phyloP scores from a whole-genome alignment of 2,888 invertebrate genomes.

The Blastobasis lacticolella region DNA sequence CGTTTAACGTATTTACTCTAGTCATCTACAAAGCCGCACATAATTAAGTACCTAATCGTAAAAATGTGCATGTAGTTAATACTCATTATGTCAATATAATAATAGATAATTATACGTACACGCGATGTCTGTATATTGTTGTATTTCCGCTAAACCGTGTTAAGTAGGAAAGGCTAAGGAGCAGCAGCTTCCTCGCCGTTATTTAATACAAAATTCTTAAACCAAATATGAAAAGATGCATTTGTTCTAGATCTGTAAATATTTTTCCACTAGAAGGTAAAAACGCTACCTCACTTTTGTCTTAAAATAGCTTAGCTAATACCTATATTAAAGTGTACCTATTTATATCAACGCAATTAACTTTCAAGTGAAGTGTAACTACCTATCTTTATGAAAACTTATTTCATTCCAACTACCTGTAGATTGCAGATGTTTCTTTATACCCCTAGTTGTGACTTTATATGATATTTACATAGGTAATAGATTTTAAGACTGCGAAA shows the following conservation, averaged over 20 bases:
- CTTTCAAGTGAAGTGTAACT: slow-evolving; percentile 3
- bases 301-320: slow-evolving; percentile 65
- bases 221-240: slow-evolving; percentile 53
- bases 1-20: slow-evolving; percentile 68
- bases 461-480: slow-evolving; percentile 6
- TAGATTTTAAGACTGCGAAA: slow-evolving; percentile 57
- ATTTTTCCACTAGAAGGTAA: slow-evolving; percentile 69
- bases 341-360: slow-evolving; percentile 15
- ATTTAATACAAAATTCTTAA: slow-evolving; percentile 20
- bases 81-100: slow-evolving; percentile 57
- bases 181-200: background rate
- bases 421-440: slow-evolving; percentile 1
- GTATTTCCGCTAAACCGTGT: slow-evolving; percentile 34
- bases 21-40: slow-evolving; percentile 72
- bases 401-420: slow-evolving; percentile 2
- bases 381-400: background rate
- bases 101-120: slow-evolving; percentile 35
- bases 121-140: slow-evolving; percentile 47
- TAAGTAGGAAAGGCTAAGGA: slow-evolving; percentile 19
- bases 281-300: slow-evolving; percentile 71
- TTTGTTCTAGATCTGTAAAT: slow-evolving; percentile 63
- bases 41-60: slow-evolving; percentile 47
- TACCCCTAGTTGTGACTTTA: background rate
- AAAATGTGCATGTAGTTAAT: slow-evolving; percentile 65
- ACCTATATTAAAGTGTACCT: slow-evolving; percentile 22